These are phyloP conservation scores for Xenops minutus DNA, from an alignment of 2,797 vertebrate genomes.

Conservation along the genomic window DNA sequence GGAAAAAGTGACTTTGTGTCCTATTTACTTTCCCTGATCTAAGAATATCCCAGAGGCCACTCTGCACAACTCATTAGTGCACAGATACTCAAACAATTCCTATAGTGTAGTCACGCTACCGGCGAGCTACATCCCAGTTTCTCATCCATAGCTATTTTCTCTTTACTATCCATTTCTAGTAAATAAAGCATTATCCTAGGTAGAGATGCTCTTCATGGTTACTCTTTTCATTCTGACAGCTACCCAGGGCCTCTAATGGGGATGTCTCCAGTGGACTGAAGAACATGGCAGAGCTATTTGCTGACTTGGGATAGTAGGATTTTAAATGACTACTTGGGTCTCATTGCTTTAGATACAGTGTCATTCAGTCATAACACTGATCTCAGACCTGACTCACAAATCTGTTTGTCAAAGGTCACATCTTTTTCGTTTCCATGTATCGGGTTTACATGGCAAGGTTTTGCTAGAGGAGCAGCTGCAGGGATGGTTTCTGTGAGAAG, in stretches of 20 bases:
- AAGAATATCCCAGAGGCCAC: background rate
- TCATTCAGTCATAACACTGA: background rate
- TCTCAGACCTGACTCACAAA: background rate
- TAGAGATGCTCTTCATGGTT: background rate
- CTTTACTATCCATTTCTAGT: background rate
- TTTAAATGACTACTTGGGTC: background rate
- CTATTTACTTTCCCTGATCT: background rate
- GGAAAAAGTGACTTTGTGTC: fast-evolving
- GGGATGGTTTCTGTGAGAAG: background rate
- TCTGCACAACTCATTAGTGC: background rate
- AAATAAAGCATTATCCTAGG: background rate
- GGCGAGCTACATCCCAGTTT: background rate
- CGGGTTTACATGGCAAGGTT: background rate
- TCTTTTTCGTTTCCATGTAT: background rate
- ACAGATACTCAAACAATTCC: background rate
- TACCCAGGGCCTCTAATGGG: background rate
- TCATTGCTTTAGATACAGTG: background rate
- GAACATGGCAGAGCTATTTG: background rate
- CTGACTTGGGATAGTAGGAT: background rate
- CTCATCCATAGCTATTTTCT: background rate
- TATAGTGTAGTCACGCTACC: background rate
- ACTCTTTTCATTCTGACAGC: background rate
- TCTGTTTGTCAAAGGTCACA: background rate
- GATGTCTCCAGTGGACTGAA: background rate
- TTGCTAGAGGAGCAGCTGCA: background rate